Evolutionary conservation across 2,113 vertebrate species (phyloP), one percentile per base, ranked within the genome.

Genomic region (Nicator chloris): DNA sequence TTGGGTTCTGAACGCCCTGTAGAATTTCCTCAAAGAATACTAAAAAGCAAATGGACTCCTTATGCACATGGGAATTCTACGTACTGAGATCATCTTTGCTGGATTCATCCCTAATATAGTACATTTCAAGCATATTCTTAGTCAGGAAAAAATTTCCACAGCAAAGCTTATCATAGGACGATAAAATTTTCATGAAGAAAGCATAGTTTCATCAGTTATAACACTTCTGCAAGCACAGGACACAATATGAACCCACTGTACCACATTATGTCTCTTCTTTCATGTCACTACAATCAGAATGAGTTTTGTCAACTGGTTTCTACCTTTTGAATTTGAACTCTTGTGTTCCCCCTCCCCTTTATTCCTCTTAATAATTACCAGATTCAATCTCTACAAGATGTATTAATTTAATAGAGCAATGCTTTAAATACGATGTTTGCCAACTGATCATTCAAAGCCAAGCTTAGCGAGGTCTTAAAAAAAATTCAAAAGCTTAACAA

Each of bases 401-500:
- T 60, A 13, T 39, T 23, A 80, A 82, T 86, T 70, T 88, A 81
- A 90, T 14, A 77, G 27, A 83, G 18, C 27, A 78, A 81, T 63
- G 44, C 77, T 90, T 88, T 63, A 88, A 86, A 92, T 79, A 82
- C 8, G 23, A 49, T 90, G 59, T 75, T 92, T 93, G 76, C 86
- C 83, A 92, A 71, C 72, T 44, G 51, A 92, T 86, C 60, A 59
- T 88, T 91, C 47, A 86, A 93, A 97, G 47, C 39, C 33, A 75
- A 94, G 51, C 56, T 77, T 84, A 94, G 68, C 51, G 90, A 75
- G 35, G 10, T 82, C 83, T 92, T 95, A 80, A 96, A 64, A 17
- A 86, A 88, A 86, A 81, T 93, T 90, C 86, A 94, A 83, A 95
- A 93, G 68, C 82, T 86, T 84, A 84, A 24, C 86, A 80, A 92